These are phyloP conservation scores for Calliphora vomitoria DNA, from an alignment of 2,888 invertebrate genomes.

Conservation along the genomic window DNA sequence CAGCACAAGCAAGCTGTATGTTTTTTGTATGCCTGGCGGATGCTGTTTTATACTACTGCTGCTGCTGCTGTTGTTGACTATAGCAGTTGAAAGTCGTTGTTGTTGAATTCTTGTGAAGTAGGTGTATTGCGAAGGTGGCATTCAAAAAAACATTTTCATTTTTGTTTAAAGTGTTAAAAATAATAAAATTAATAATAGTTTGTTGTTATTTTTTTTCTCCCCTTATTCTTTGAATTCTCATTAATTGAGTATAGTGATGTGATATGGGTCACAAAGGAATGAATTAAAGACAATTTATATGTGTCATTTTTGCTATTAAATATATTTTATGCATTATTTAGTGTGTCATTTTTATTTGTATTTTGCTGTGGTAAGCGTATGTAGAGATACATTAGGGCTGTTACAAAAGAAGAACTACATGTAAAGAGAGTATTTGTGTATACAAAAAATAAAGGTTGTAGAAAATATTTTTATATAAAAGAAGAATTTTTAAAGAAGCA, in stretches of 20 bases:
- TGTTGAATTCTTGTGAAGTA: neutral
- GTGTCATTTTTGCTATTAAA: no score
- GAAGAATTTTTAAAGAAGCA: no score
- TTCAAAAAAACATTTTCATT: neutral
- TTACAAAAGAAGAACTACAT: no score
- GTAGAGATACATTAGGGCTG: no score
- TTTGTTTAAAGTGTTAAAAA: neutral
- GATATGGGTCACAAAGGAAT: neutral
- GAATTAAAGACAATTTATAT: neutral
- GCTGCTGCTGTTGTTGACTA: neutral
- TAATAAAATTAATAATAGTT: neutral
- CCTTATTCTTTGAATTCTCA: neutral
- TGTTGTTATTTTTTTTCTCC: neutral
- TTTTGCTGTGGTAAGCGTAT: no score
- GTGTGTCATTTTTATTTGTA: no score
- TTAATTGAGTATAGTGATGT: neutral
- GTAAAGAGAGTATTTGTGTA: no score
- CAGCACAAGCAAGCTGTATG: slow-evolving; percentile 2
- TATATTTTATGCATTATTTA: no score
- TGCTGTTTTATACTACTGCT: neutral
- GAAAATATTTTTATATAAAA: no score
- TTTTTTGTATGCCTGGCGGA: slow-evolving; percentile 7
- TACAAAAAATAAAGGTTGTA: no score
- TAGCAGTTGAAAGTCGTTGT: neutral
- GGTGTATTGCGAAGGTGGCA: neutral